Evolutionary conservation across 2,888 invertebrate species (phyloP), one percentile per base, ranked within the genome.

Genomic region (Ophion ellenae): DNA sequence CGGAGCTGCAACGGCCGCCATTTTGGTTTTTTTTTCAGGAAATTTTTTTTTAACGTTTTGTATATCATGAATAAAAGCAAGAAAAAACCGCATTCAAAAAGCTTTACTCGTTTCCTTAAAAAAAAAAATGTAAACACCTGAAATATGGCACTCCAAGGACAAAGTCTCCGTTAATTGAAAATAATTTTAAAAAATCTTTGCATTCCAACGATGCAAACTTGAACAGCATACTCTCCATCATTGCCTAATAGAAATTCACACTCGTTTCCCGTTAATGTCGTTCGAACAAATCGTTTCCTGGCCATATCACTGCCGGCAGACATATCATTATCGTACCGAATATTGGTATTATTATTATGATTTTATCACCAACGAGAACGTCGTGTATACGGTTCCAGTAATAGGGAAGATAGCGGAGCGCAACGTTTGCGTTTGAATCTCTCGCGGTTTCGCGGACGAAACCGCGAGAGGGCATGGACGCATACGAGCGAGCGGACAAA

Each of bases 401-500:
- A 83, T 81, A 78, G 81, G 76, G 70, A 76, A 80, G 80, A 81
- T 71, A 80, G 75, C 36, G 63, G n/a, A 76, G 28, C 17, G 53
- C 17, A 53, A 11, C 66, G 66, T 57, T 53, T 36, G 36, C 67
- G 76, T 76, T 76, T 76, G 76, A 76, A 66, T 76, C 53, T 66
- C 76, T 66, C 53, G 67, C 36, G 40, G 59, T 77, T 67, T 67
- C 32, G 57, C 40, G 24, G 57, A 47, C 64, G 75, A 64, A 40
- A 76, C 64, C 57, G 20, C 24, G 57, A 61, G 40, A 75, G 75
- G 70, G 45, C 57, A 64, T 53, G 75, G 9, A 76, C 53, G 40
- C 45, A 24, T 40, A 76, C 32, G 67, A 77, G 53, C n/a, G 78
- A 14, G 77, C 10, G 59, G 40, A 70, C 57, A 78, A 45, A 78